These are phyloP conservation scores for Lepidochitona cinerea DNA, from an alignment of 2,888 invertebrate species.

Conservation along the genomic window DNA sequence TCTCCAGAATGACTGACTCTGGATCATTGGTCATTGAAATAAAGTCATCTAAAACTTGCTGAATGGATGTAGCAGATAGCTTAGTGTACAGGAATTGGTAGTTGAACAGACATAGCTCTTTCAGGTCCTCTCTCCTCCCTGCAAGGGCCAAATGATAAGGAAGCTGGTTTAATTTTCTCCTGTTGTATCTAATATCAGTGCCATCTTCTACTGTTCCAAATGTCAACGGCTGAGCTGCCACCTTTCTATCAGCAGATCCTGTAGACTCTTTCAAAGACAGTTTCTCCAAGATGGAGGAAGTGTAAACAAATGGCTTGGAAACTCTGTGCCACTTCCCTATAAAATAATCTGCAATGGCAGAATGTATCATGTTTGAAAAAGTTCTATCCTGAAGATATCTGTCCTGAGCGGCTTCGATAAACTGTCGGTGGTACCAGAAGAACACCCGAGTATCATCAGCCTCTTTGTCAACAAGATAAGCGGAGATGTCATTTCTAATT, in stretches of 20 bases:
- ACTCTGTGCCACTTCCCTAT: conserved; percentile 61
- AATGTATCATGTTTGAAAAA: conserved; percentile 37
- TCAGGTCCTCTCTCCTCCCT: conserved; percentile 83
- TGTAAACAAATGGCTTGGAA: conserved; percentile 49
- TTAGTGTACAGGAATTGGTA: conserved; percentile 98
- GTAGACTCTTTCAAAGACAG: conserved; percentile 35
- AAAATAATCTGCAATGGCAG: conserved; percentile 61
- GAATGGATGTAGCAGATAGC: conserved; percentile 93
- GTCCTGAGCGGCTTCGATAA: conserved; percentile 23
- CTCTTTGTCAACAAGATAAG: conserved; percentile 47
- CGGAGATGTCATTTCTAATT: conserved; percentile 33
- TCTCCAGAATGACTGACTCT: conserved; percentile 92
- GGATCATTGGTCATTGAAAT: conserved; percentile 71
- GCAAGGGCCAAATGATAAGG: conserved; percentile 54
- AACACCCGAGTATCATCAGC: conserved; percentile 36
- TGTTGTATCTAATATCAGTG: conserved; percentile 47
- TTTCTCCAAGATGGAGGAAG: conserved; percentile 35
- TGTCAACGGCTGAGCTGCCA: conserved; percentile 57
- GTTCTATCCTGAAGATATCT: conserved; percentile 19
- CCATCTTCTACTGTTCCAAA: conserved; percentile 31
- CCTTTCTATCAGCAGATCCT: conserved; percentile 51
- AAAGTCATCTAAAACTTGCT: conserved; percentile 93
- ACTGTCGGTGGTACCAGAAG: conserved; percentile 42
- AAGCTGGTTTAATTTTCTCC: conserved; percentile 60
- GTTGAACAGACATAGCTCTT: conserved; percentile 93